These are phyloP conservation scores for Antrozous pallidus DNA, from an alignment of 2,797 vertebrate genomes.

Conservation along the genomic window DNA sequence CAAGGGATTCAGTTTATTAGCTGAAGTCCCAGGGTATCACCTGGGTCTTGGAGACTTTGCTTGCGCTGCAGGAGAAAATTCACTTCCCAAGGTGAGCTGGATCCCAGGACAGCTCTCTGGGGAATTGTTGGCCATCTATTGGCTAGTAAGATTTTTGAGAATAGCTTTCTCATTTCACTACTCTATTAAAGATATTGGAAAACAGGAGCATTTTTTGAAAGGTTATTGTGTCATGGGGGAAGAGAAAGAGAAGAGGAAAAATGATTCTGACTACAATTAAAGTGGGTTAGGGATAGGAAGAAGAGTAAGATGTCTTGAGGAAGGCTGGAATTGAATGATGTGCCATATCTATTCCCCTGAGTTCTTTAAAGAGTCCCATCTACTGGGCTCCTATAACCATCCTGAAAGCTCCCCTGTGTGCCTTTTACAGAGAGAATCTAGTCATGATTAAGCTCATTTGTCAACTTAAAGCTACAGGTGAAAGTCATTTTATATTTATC, in stretches of 20 bases:
- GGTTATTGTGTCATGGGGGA: neutral
- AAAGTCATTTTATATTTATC: neutral
- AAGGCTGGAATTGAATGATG: neutral
- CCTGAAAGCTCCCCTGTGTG: neutral
- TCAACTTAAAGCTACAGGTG: neutral
- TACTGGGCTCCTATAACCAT: neutral
- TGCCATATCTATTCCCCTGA: neutral
- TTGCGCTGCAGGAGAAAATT: neutral
- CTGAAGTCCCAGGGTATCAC: neutral
- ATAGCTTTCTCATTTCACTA: neutral
- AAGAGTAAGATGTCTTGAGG: neutral
- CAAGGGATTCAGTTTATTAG: neutral
- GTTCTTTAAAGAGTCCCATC: neutral
- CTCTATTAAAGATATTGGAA: neutral
- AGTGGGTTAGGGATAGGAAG: neutral
- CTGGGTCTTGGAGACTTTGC: neutral
- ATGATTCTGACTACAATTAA: too few species aligned
- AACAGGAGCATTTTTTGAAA: neutral
- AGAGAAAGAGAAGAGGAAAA: neutral
- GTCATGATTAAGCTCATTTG: neutral
- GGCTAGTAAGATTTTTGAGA: neutral
- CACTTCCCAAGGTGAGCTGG: neutral
- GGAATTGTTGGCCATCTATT: neutral
- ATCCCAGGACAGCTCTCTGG: neutral
- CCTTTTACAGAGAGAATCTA: neutral